These are phyloP conservation scores for Recurvirostra avosetta DNA, from an alignment of 2,113 vertebrate genomes.

Conservation along the genomic window DNA sequence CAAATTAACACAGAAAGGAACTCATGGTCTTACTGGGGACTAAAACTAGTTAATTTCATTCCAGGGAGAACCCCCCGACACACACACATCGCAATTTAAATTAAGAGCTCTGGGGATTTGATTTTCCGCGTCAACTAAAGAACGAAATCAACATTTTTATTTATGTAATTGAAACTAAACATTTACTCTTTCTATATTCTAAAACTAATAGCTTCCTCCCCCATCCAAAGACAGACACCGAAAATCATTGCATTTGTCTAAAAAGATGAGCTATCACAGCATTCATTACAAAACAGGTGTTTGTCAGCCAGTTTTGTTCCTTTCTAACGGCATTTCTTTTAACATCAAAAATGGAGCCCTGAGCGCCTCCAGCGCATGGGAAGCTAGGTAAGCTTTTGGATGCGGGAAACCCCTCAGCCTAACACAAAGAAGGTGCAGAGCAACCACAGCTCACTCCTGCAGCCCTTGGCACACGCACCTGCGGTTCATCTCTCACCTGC, in stretches of 20 bases:
- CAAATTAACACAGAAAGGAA: neutral
- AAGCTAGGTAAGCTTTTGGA: accelerated
- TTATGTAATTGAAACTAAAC: neutral
- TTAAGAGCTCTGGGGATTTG: neutral
- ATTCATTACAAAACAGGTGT: neutral
- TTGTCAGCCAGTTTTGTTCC: neutral
- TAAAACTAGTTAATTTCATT: accelerated
- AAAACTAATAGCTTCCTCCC: neutral
- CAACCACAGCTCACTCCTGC: accelerated
- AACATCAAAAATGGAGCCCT: accelerated
- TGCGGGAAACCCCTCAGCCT: neutral
- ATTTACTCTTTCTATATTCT: neutral
- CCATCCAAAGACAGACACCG: neutral
- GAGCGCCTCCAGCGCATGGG: neutral
- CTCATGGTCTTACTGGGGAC: neutral
- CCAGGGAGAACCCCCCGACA: neutral
- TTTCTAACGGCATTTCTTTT: too few species aligned
- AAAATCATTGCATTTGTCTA: too few species aligned
- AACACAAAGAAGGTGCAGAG: too few species aligned
- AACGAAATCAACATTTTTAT: accelerated
- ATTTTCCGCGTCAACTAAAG: neutral
- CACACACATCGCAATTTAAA: accelerated
- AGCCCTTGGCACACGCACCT: too few species aligned
- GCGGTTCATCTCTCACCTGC: neutral
- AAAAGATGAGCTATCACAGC: too few species aligned